Conservation (phyloP, 37 sponge, comb jelly and placozoan species). For the Beroe forskalii region DNA sequence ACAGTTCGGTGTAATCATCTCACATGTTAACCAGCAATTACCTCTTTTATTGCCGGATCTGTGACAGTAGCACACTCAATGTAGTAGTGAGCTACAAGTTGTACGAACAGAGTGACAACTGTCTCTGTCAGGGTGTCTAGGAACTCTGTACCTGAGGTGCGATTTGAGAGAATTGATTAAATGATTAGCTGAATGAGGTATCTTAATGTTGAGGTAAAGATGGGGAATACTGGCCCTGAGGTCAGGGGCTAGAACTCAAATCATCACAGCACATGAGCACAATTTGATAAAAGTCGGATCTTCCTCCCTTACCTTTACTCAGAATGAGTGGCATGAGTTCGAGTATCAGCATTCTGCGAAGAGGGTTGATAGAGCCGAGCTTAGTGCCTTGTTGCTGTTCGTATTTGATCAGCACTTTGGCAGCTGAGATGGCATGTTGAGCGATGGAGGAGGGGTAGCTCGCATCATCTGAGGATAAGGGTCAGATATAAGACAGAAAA, state of each 20-base stretch:
- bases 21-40: no score
- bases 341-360: conserved; percentile 13
- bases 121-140: conserved; percentile 9
- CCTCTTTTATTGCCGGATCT: background rate
- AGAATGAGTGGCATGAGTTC: conserved; percentile 34
- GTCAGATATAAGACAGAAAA: no score
- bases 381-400: background rate
- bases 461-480: conserved; percentile 59
- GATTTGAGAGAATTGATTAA: no score
- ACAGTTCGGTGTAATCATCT: background rate
- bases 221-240: no score
- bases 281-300: background rate
- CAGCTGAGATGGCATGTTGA: conserved; percentile 8
- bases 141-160: background rate
- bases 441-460: conserved; percentile 22
- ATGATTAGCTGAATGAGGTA: no score
- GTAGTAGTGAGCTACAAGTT: background rate
- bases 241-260: no score
- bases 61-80: conserved; percentile 22
- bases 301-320: conserved; percentile 18
- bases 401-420: conserved; percentile 15
- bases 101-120: background rate
- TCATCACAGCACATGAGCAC: no score
- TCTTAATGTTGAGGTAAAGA: no score
- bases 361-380: conserved; percentile 1